Percentiles rank a stretch among this genome's conserved stretches.
Conservation (phyloP, 2,888 invertebrate species). For the Noctuana brunneofusca region DNA sequence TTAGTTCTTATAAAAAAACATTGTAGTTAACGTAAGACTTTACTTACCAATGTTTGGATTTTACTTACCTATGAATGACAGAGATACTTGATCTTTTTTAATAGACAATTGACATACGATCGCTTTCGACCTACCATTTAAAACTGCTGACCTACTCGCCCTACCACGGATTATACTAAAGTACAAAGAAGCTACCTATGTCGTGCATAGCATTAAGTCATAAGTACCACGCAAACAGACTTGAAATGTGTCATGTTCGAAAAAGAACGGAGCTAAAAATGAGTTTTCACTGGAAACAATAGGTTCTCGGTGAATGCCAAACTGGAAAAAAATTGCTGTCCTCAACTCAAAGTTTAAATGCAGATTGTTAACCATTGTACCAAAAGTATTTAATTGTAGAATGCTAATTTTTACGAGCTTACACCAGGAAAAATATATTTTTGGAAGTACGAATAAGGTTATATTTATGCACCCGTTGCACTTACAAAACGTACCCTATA, state of each 20-base stretch:
- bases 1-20: not conserved
- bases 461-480: not conserved
- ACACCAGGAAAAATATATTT: not conserved
- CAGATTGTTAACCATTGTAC: slow-evolving; percentile 22
- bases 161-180: no score
- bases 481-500: not conserved
- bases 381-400: slow-evolving; percentile 25
- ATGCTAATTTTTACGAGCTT: slow-evolving; percentile 10
- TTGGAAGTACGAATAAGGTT: not conserved
- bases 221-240: not conserved
- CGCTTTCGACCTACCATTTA: no score
- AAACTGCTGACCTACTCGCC: no score
- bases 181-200: no score
- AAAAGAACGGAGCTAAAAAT: slow-evolving; percentile 18
- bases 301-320: slow-evolving; percentile 21
- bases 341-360: slow-evolving; percentile 25
- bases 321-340: slow-evolving; percentile 26
- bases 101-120: no score
- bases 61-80: no score
- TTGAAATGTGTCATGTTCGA: slow-evolving; percentile 21
- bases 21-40: no score
- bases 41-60: no score
- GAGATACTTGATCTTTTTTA: no score
- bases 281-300: slow-evolving; percentile 24
- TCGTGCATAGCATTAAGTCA: not conserved